Evolutionary conservation across 2,113 vertebrate species (phyloP).

Genomic region (Mus pahari): DNA sequence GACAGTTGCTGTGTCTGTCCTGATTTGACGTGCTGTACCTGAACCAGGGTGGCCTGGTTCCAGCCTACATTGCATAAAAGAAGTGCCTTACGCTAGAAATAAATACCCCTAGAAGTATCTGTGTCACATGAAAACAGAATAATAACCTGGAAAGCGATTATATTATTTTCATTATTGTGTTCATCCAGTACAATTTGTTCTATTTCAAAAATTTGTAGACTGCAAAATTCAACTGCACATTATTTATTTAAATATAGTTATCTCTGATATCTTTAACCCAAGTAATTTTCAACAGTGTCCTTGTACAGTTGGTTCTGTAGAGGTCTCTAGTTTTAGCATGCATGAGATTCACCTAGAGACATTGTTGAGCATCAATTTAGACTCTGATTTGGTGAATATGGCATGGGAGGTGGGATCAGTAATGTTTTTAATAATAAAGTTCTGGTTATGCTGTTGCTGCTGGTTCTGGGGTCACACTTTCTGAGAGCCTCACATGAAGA

Average conservation of each 20-base stretch:
- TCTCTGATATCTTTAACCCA: neutral
- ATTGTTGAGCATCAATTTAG: neutral
- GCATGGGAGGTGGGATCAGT: neutral
- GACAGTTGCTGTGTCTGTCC: neutral
- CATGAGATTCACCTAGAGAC: neutral
- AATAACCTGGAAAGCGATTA: neutral
- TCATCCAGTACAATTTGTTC: neutral
- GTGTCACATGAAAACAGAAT: neutral
- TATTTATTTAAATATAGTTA: conserved; percentile 8
- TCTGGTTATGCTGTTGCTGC: neutral
- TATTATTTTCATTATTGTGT: conserved; percentile 2
- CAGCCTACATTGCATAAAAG: neutral
- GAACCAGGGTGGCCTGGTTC: neutral
- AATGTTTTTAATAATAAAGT: conserved; percentile 11
- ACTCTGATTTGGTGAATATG: neutral
- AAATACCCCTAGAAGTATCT: neutral
- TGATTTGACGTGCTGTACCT: neutral
- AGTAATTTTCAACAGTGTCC: neutral
- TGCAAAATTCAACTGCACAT: neutral
- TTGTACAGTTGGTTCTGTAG: neutral
- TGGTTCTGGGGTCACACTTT: neutral
- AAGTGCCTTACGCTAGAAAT: neutral
- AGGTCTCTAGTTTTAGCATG: neutral
- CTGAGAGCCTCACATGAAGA: neutral
- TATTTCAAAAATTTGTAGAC: conserved; percentile 46